Evolutionary conservation across 35 echinoderm and acorn worm species (phyloP), one percentile per base, ranked within the genome.

Genomic region (Lytechinus pictus): DNA sequence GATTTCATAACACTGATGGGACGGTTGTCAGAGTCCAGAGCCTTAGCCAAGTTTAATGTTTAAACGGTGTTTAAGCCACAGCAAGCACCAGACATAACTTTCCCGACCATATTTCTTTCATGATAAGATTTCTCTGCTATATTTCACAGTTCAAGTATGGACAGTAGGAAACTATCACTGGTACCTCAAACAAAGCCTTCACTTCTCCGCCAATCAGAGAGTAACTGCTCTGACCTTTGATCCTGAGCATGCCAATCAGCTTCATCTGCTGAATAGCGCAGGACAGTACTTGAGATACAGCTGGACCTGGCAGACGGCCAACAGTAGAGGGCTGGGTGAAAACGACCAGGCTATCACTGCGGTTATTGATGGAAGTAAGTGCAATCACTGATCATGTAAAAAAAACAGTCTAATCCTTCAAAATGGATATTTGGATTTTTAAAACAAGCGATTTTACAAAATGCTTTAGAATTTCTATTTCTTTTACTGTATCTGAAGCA

Each of bases 161-260:
- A 99, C 97, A 14, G 94, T 97, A 54, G 94, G 91, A 7, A 99
- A 99, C 91, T 99, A 99, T 33, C 98, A 99, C 94, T 99, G 97
- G 97, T 99, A 99, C 87, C 86, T 99, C 52, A 99, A 99, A 93
- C 98, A 99, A 58, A 99, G 95, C 55, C 96, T 99, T 3, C 71
- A 97, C 24, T 99, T 99, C 86, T 55, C 94, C 13, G 95, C 89
- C 27, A 79, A 27, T 94, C 92, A 98, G 54, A 89, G 96, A 92
- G 53, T 99, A 28, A 95, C 90, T 53, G 95, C 98, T 12, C 51
- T 99, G 54, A 91, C 91, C 54, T 99, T 96, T 96, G 98, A 97
- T 95, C 98, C 97, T 33, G 98, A 99, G 89, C 98, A 97, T 61
- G 95, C 94, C 72, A 96, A 97, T 94, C 95, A 96, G 19, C 95